Base-by-base conservation (phyloP, 2,797 vertebrate genomes). In the Silurus lanzhouensis region DNA sequence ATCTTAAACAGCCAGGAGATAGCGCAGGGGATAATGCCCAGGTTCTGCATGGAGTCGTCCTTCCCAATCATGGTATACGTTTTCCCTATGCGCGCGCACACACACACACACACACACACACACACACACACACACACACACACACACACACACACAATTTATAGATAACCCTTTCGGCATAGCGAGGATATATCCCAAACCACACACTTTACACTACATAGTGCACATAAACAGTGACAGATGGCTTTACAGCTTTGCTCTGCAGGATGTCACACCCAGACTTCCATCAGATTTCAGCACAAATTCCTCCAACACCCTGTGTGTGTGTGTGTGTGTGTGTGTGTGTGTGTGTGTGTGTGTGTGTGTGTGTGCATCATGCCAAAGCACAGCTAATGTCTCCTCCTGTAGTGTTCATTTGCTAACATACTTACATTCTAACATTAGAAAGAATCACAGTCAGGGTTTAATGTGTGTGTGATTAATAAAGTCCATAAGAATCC, bases 1-100 rank as follows among this genome's bases (percentile, higher is more conserved):
- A 99, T 94, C 84, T 98, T 99, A 94, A 99, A 99, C 87, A 99
- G 94, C 98, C 98, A 99, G 44, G 98, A 99, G 91, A 99, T 99
- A 89, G 98, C 97, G 87, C 98, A 99, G 19, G 98, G 98, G 90
- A 99, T 98, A 91, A 99, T 97, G 48, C 98, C 98, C 15, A 99
- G 95, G 89, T 95, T 97, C 94, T 99, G 97, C 92, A 97, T 98
- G 75, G 98, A 98, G 89, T 98, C 97, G 58, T 99, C 98, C 64
- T 94, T 96, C 3, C 98, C 98, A 0, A 99, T 99, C 98, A 99
- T 99, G 46, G 98, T 99, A 85, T 97, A 97, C 81, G 98, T 98
- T 91, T 99, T 99, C 64, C 98, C 98, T 99, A 91, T 84, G 87
- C 89, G 81, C 72, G 81, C 60, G 83, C 82, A 87, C 67, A 20